Evolutionary conservation across 2,113 vertebrate genomes (phyloP), one percentile per base, ranked within the genome.

Genomic region (Ovis aries): DNA sequence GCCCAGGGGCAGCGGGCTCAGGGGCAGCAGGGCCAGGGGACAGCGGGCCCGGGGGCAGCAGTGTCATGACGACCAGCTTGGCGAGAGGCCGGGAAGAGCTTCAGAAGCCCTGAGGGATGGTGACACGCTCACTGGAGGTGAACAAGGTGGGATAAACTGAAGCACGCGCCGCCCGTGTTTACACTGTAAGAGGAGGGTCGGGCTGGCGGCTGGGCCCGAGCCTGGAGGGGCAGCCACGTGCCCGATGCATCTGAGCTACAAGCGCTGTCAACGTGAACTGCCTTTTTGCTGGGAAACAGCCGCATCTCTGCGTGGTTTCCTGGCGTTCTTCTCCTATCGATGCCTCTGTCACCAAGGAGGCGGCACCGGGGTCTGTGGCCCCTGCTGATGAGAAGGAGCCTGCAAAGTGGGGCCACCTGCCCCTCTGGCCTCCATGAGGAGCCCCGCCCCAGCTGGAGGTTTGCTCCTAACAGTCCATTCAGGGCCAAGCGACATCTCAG

Each of bases 1-100:
- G 45, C 0, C 48, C 12, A 13, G 12, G 48, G 48, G 48, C 52
- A 53, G 53, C 43, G 1, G 16, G 52, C 1, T 0, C 52, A 1
- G 52, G 17, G 17, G 17, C 17, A 53, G 52, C 0, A 0, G 17
- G 53, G 0, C 25, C 25, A 27, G 4, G 1, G 4, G 25, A 3
- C 55, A 57, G 55, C 23, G 0, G 23, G 55, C 2, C 57, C 4
- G 0, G 29, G 23, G 13, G 40, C 43, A 16, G 74, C 27, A 2
- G 27, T 16, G 14, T 48, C 3, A 12, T 7, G 27, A 7, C 2
- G 4, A 3, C 77, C 7, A 1, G 77, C 43, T 31, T 4, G 15
- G 43, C 3, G 5, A 17, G 77, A 17, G 43, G 27, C 14, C 27
- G 0, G 43, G 7, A 48, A 17, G 77, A 29, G 77, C 77, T 80